These are phyloP conservation scores for Trichonephila clavipes DNA, from an alignment of 1,140 invertebrate genomes.

Conservation along the genomic window DNA sequence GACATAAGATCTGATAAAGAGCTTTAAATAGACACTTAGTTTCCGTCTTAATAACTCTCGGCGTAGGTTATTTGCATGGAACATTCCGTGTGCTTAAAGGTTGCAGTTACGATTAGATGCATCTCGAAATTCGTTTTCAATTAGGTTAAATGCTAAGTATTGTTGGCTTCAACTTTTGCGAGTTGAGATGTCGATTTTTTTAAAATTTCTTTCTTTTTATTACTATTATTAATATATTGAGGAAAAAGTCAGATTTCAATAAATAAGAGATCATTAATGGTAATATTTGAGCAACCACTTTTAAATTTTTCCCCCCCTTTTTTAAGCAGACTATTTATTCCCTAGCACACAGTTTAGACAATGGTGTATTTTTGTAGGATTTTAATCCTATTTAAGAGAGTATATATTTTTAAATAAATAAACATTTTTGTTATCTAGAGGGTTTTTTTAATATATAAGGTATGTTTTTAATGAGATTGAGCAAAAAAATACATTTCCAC, in stretches of 20 bases:
- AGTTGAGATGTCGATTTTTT: not conserved
- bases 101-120: not conserved
- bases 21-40: conserved; percentile 34
- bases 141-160: not conserved
- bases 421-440: not conserved
- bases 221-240: not conserved
- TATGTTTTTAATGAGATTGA: not conserved
- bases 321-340: not conserved
- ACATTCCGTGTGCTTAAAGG: not conserved
- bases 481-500: not conserved
- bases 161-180: not conserved
- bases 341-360: not conserved
- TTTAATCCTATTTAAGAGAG: not conserved
- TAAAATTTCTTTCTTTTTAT: too few species aligned
- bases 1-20: conserved; percentile 40
- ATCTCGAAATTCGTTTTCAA: conserved; percentile 15
- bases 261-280: not conserved
- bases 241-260: not conserved
- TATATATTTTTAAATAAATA: too few species aligned
- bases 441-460: not conserved
- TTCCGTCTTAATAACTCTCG: conserved; percentile 20
- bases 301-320: not conserved
- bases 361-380: not conserved
- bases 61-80: not conserved
- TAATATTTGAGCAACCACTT: not conserved